Conservation (phyloP, 1,140 invertebrate genomes). For the Antheraea mylitta region DNA sequence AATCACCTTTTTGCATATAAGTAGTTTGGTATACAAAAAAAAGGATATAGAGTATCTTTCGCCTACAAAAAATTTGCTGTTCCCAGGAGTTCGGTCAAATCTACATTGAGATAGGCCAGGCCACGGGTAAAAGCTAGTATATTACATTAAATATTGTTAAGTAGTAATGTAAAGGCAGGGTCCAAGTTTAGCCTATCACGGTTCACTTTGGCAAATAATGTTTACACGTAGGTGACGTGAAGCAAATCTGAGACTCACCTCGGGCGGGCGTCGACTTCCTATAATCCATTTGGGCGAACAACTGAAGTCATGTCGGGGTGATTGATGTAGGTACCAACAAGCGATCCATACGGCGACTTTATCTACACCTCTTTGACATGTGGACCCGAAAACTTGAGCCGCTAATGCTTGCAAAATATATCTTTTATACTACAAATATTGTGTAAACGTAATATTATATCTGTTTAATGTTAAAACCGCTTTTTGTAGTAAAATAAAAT, state of each 20-base stretch:
- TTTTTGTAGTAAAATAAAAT: too few species aligned
- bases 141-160: neutral
- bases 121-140: too few species aligned
- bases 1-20: too few species aligned
- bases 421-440: neutral
- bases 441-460: neutral
- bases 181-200: slow-evolving; percentile 50
- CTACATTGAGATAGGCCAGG: too few species aligned
- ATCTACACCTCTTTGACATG: slow-evolving; percentile 30
- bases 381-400: slow-evolving; percentile 46
- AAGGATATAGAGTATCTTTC: too few species aligned
- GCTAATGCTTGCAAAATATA: slow-evolving; percentile 36
- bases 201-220: slow-evolving; percentile 59
- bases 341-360: slow-evolving; percentile 56
- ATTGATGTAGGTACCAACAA: slow-evolving; percentile 64
- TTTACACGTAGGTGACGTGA: slow-evolving; percentile 57
- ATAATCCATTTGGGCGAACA: slow-evolving; percentile 74
- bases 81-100: too few species aligned
- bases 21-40: too few species aligned
- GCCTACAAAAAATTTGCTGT: too few species aligned
- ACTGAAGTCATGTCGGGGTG: slow-evolving; percentile 67
- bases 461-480: too few species aligned
- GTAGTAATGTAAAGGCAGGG: slow-evolving; percentile 32
- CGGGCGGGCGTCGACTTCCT: slow-evolving; percentile 55
- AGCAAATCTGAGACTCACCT: slow-evolving; percentile 64